Conservation (phyloP, 1,140 invertebrate genomes). For the Tetragonula clypearis region DNA sequence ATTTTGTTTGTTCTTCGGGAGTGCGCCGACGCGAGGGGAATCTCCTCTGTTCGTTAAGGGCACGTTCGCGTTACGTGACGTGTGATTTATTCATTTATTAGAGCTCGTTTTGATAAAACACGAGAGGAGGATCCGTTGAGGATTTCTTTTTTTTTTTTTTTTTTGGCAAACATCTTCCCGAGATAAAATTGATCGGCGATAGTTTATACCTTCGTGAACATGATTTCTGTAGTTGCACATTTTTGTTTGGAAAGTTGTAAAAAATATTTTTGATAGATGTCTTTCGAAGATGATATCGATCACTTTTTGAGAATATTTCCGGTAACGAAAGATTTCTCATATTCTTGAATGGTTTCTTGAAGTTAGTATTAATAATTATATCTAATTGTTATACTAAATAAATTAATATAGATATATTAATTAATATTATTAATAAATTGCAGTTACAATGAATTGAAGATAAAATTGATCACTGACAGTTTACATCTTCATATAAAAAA, state of each 20-base stretch:
- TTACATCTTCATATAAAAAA: not conserved
- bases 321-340: not conserved
- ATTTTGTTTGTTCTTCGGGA: constrained; percentile 26
- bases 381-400: too few species aligned
- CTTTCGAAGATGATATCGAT: not conserved
- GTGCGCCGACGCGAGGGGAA: not conserved
- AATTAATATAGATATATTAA: too few species aligned
- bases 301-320: not conserved
- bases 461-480: not conserved
- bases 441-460: too few species aligned
- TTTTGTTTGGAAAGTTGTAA: not conserved
- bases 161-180: not conserved
- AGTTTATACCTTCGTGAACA: not conserved
- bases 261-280: not conserved
- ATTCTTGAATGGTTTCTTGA: not conserved
- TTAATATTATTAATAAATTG: too few species aligned
- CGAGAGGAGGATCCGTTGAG: not conserved
- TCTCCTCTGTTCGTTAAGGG: not conserved
- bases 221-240: not conserved
- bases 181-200: not conserved
- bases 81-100: constrained; percentile 1
- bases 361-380: too few species aligned
- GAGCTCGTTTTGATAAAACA: not conserved
- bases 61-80: constrained; percentile 7
- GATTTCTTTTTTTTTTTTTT: too few species aligned